Conservation (phyloP, 1,140 invertebrate species). For the Plodia interpunctella region DNA sequence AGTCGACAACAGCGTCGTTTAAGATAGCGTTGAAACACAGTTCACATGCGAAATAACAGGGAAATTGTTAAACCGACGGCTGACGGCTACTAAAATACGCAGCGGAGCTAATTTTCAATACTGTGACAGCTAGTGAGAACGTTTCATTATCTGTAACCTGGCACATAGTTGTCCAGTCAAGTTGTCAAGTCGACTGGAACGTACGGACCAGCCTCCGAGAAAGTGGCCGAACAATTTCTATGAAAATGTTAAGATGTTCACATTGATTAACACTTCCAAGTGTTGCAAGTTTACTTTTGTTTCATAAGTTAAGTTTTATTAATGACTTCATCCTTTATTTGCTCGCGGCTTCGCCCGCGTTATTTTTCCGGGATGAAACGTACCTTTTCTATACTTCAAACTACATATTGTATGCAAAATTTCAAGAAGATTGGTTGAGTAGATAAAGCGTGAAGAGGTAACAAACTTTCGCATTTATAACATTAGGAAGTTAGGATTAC, state of each 20-base stretch:
- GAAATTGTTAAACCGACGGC: background rate
- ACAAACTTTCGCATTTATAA: too few species aligned
- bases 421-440: too few species aligned
- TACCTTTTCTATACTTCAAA: too few species aligned
- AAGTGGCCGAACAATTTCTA: slow-evolving; percentile 45
- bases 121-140: slow-evolving; percentile 1
- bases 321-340: too few species aligned
- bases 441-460: too few species aligned
- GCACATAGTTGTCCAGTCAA: background rate
- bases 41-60: background rate
- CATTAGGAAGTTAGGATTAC: too few species aligned
- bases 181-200: slow-evolving; percentile 5
- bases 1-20: background rate
- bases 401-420: too few species aligned
- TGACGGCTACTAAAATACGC: slow-evolving; percentile 6
- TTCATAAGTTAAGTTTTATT: too few species aligned
- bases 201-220: slow-evolving; percentile 29
- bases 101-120: background rate
- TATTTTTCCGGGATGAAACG: too few species aligned
- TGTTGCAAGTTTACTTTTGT: background rate
- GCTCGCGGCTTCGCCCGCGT: too few species aligned
- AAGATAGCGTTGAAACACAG: background rate
- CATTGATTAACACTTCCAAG: background rate
- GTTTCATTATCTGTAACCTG: slow-evolving; percentile 2
- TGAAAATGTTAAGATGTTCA: slow-evolving; percentile 30